Conservation (phyloP, 2,888 invertebrate species). For the Siphlonurus alternatus region DNA sequence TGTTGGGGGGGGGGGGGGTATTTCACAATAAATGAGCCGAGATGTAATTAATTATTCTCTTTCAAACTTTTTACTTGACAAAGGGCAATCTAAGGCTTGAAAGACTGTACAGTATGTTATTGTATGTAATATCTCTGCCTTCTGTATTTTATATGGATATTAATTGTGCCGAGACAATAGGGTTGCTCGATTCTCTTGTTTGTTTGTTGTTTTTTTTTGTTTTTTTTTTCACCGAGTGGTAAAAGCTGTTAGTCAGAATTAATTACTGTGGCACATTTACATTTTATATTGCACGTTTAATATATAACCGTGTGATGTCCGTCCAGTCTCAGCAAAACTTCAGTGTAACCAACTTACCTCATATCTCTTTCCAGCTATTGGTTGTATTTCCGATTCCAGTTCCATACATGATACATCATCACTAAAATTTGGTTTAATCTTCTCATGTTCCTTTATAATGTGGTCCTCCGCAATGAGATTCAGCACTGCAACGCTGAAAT, state of each 20-base stretch:
- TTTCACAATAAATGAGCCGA: no score
- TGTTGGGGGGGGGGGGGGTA: no score
- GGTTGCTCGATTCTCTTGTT: no score
- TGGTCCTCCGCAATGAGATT: conserved; percentile 43
- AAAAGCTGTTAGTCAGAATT: not conserved
- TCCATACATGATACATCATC: conserved; percentile 11
- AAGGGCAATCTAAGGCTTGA: no score
- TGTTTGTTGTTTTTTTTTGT: conserved; percentile 6
- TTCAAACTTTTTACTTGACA: no score
- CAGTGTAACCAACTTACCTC: conserved; percentile 8
- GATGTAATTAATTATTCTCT: conserved; percentile 13
- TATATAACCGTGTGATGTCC: no score
- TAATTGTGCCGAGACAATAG: no score
- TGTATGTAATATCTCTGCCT: no score
- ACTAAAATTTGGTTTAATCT: conserved; percentile 18
- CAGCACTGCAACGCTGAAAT: conserved; percentile 50
- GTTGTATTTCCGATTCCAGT: not conserved
- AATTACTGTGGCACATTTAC: not conserved
- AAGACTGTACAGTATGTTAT: no score
- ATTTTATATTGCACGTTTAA: no score
- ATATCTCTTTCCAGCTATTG: conserved; percentile 1
- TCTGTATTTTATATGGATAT: no score
- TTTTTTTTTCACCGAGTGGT: conserved; percentile 15
- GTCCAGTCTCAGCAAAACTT: no score
- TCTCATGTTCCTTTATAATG: conserved; percentile 19